Evolutionary conservation across 1,140 invertebrate species (phyloP).

Genomic region (Pachyrhynchus sulphureomaculatus): DNA sequence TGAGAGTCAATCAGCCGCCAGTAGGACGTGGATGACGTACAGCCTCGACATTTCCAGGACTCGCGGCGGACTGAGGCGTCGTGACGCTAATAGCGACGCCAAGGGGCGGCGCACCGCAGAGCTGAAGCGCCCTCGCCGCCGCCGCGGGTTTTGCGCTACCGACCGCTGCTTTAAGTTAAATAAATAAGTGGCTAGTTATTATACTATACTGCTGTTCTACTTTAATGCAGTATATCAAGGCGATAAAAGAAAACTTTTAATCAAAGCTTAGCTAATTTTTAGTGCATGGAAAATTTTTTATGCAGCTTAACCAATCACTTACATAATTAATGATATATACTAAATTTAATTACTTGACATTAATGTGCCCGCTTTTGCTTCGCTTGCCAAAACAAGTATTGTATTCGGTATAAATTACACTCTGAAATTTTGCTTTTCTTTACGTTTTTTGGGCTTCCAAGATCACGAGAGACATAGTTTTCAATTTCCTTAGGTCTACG

Average conservation of each 20-base stretch:
- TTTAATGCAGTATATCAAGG: constrained; percentile 7
- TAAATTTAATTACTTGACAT: no score
- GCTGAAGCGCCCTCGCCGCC: constrained; percentile 18
- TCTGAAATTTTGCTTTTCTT: no score
- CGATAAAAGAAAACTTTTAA: not conserved
- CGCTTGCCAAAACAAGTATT: no score
- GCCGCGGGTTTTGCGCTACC: constrained; percentile 20
- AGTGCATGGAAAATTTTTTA: no score
- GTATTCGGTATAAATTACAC: no score
- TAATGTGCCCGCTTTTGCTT: no score
- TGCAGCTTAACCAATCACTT: no score
- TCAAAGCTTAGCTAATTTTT: not conserved
- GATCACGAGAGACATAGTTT: no score
- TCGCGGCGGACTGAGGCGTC: constrained; percentile 20
- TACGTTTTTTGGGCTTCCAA: no score
- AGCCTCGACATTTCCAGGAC: constrained; percentile 9
- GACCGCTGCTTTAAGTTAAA: constrained; percentile 11
- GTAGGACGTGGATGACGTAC: constrained; percentile 3
- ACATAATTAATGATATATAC: no score
- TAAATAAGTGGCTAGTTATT: constrained; percentile 23
- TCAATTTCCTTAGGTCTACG: no score
- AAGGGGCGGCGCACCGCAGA: constrained; percentile 18
- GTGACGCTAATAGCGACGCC: constrained; percentile 20
- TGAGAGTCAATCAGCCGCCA: constrained; percentile 3
- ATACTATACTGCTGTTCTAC: not conserved